These are phyloP conservation scores for Anableps anableps DNA, from an alignment of 2,797 vertebrate species.

Conservation along the genomic window DNA sequence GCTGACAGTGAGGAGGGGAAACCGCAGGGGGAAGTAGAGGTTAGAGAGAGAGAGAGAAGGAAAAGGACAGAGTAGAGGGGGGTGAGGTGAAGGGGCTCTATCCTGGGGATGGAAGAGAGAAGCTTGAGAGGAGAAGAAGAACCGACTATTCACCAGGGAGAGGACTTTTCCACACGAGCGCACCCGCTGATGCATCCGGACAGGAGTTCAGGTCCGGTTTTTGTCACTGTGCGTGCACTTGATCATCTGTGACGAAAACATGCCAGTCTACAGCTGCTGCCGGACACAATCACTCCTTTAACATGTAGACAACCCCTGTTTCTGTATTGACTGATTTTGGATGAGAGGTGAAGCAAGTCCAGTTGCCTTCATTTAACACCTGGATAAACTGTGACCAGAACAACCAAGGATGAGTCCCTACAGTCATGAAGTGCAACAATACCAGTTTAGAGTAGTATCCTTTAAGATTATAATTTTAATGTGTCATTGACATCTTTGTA, in stretches of 20 bases:
- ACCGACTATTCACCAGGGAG: slow-evolving; percentile 69
- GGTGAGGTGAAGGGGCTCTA: slow-evolving; percentile 27
- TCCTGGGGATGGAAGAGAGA: slow-evolving; percentile 55
- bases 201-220: slow-evolving; percentile 82
- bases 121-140: slow-evolving; percentile 36
- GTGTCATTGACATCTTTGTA: not conserved
- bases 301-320: slow-evolving; percentile 23
- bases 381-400: slow-evolving; percentile 11
- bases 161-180: slow-evolving; percentile 72
- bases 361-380: slow-evolving; percentile 11
- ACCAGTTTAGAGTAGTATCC: not conserved
- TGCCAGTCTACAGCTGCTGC: slow-evolving; percentile 75
- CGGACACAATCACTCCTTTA: slow-evolving; percentile 50
- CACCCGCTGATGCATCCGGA: slow-evolving; percentile 75
- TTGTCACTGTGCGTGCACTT: slow-evolving; percentile 70
- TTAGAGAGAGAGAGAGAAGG: slow-evolving; percentile 30
- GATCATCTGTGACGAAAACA: slow-evolving; percentile 77
- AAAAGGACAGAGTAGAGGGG: slow-evolving; percentile 53
- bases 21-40: slow-evolving; percentile 39
- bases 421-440: not conserved
- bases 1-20: slow-evolving; percentile 32
- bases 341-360: slow-evolving; percentile 13
- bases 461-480: not conserved
- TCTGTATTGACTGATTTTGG: slow-evolving; percentile 18
- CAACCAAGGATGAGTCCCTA: not conserved